These are phyloP conservation scores for Drosophila neonasuta DNA, from an alignment of 2,888 invertebrate genomes.

Conservation along the genomic window DNA sequence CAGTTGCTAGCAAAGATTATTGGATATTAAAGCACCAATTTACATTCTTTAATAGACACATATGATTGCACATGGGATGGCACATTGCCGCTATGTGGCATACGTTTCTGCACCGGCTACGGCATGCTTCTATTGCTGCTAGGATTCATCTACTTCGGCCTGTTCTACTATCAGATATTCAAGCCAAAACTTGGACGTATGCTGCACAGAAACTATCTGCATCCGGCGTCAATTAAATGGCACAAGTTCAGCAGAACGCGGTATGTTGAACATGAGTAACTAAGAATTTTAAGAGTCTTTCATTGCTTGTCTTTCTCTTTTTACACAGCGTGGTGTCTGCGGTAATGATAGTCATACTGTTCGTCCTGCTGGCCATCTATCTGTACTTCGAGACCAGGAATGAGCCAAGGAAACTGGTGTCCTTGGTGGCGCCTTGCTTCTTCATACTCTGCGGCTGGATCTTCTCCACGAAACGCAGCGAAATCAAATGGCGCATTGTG, in stretches of 20 bases:
- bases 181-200: constrained; percentile 83
- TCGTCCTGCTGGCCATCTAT: constrained; percentile 84
- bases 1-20: neutral
- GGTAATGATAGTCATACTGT: constrained; percentile 81
- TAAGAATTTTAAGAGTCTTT: no score
- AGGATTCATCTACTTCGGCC: constrained; percentile 84
- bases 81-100: constrained; percentile 63
- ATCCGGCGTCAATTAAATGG: constrained; percentile 70
- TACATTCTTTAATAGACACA: constrained; percentile 19
- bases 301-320: neutral
- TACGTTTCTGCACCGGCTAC: constrained; percentile 86
- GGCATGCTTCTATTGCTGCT: constrained; percentile 88
- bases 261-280: constrained; percentile 39
- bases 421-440: constrained; percentile 86
- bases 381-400: constrained; percentile 86
- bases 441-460: constrained; percentile 86
- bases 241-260: constrained; percentile 70
- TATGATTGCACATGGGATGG: constrained; percentile 44
- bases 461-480: constrained; percentile 85
- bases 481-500: constrained; percentile 91
- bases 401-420: constrained; percentile 85
- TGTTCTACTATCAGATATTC: constrained; percentile 86
- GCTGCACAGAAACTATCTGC: constrained; percentile 58
- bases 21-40: neutral
- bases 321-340: constrained; percentile 83